Conservation (phyloP, 2,888 invertebrate species). For the Plebejus argus region DNA sequence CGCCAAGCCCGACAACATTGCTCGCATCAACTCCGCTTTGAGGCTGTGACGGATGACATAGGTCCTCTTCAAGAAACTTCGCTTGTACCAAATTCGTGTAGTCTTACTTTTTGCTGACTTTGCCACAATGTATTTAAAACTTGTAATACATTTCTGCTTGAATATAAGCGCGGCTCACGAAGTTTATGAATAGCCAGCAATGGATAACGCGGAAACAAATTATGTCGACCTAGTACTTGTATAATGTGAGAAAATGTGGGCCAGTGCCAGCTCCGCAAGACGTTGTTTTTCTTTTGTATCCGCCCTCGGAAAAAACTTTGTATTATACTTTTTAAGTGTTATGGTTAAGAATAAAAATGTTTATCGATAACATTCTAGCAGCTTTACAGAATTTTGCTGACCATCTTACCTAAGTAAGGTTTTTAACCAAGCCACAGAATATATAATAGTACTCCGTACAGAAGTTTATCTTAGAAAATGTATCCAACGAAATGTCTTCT, state of each 20-base stretch:
- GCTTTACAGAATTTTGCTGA: neutral
- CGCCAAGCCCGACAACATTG: neutral
- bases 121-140: neutral
- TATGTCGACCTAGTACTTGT: neutral
- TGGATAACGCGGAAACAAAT: constrained; percentile 6
- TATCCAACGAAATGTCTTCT: too few relatives aligned
- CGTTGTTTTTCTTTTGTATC: constrained; percentile 28
- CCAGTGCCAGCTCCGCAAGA: constrained; percentile 24
- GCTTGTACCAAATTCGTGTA: constrained; percentile 4
- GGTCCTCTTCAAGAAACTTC: constrained; percentile 23
- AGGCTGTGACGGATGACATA: constrained; percentile 5
- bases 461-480: too few relatives aligned
- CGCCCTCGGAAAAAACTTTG: constrained; percentile 21
- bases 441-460: too few relatives aligned
- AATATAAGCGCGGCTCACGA: neutral
- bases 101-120: neutral
- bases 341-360: constrained; percentile 17
- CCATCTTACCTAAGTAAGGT: neutral
- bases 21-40: constrained; percentile 23
- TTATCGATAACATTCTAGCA: constrained; percentile 13
- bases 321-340: constrained; percentile 19
- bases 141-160: neutral
- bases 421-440: too few relatives aligned
- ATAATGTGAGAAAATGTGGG: constrained; percentile 18
- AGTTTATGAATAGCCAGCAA: neutral